Conservation (phyloP, 2,113 vertebrate species). For the Mesoclemmys tuberculata region DNA sequence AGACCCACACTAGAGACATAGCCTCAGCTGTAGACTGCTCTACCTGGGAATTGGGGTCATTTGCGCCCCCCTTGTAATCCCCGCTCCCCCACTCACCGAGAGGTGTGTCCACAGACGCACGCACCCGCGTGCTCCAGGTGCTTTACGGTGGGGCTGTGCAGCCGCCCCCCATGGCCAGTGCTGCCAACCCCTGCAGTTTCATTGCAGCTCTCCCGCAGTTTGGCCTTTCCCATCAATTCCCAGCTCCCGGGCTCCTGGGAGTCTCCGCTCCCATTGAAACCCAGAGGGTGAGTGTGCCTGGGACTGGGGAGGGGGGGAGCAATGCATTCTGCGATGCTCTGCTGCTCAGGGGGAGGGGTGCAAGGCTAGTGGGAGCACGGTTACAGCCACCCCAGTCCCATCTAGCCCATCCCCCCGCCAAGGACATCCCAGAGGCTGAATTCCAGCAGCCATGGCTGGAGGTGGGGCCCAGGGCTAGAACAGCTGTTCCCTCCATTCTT, state of each 20-base stretch:
- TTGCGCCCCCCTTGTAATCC: background rate
- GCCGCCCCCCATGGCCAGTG: background rate
- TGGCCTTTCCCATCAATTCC: background rate
- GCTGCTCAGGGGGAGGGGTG: background rate
- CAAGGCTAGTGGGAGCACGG: background rate
- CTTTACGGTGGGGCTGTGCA: background rate
- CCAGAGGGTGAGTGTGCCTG: background rate
- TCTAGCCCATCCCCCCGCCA: background rate
- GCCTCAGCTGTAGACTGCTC: background rate
- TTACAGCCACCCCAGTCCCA: background rate
- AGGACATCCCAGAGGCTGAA: background rate
- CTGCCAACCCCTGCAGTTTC: background rate
- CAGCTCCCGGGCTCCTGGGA: background rate
- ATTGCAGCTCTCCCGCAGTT: background rate
- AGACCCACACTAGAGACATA: background rate
- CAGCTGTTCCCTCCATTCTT: background rate
- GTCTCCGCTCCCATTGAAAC: background rate
- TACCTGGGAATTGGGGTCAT: background rate
- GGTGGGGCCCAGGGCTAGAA: background rate
- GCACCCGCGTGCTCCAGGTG: background rate
- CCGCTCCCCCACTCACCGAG: background rate
- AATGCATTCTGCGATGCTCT: background rate
- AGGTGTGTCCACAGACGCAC: too few species aligned
- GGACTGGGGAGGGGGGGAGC: background rate
- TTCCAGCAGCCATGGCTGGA: background rate